Evolutionary conservation across 2,113 vertebrate genomes (phyloP), one percentile per base, ranked within the genome.

Genomic region (Brachyhypopomus occidentalis): DNA sequence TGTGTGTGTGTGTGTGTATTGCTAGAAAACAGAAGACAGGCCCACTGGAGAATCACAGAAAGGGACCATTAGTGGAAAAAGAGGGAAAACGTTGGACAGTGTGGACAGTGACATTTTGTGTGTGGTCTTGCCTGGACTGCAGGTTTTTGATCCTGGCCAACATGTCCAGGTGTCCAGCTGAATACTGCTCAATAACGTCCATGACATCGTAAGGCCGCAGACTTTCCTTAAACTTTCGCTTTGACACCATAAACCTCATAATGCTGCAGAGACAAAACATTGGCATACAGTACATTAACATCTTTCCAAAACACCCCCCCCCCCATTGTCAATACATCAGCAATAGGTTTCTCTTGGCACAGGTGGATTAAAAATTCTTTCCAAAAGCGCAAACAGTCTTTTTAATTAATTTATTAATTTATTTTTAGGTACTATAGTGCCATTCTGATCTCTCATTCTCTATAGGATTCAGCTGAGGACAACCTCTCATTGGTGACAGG

Each of bases 111-210:
- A 22, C 58, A n/a, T 23, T 81, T 71, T 73, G 38, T 17, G 71
- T 63, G 58, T 66, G 72, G 79, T 85, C 93, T 94, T 94, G 96
- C 98, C 98, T 98, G 91, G 95, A 95, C 91, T 99, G 98, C 16
- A 99, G 96, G 89, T 98, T 98, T 90, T 99, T 99, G 82, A 99
- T 99, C 75, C 97, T 93, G 20, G 97, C 96, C 5, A 99, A 91
- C 98, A 99, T 99, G 91, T 99, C 98, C 90, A 99, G 89, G 87
- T 99, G 98, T 63, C 98, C 98, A 0, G 98, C 98, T 0, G 97
- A 99, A 34, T 99, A 99, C 88, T 99, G 98, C 80, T 99, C 98
- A 0, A 99, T 99, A 84, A 99, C 98, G 0, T 99, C 98, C 98
- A 99, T 99, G 62, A 99, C 98, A 0, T 99, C 98, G 0, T 99